Evolutionary conservation across 2,888 invertebrate species (phyloP), one percentile per base, ranked within the genome.

Genomic region (Zygothrica quintamaculata): DNA sequence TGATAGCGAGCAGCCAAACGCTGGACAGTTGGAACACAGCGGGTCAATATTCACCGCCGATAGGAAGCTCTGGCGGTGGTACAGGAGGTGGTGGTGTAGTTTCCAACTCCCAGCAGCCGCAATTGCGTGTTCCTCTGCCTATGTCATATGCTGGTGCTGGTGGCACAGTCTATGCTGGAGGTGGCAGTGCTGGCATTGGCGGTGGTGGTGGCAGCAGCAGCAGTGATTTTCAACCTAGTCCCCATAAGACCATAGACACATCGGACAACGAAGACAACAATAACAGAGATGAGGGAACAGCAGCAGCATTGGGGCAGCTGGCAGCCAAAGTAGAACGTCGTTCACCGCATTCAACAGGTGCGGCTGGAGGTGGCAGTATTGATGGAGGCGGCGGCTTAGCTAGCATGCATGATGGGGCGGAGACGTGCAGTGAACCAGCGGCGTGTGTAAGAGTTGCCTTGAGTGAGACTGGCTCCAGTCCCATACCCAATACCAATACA

Each of bases 11-110:
- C 18, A 87, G 78, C 18, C 90, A 89, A 66, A 88, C 84, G 25
- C 61, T 90, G 52, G 88, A 89, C 42, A 80, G 72, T 5, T 90
- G 90, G 90, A 89, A 89, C 62, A 78, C 88, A 3, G 77, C 84
- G 12, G 85, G 88, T 6, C 89, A 88, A 42, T 90, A 85, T 51
- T 90, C 90, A 1, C 89, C 90, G 31, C 89, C 90, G 26, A 81
- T 84, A 34, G 78, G 79, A 13, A 55, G 58, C 8, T 50, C 65
- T 15, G 50, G 43, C 2, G 73, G 74, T 0, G 61, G 65, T 11
- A 15, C 5, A 22, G 79, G 70, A 7, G 58, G 57, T 3, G n/a
- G n/a, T n/a, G n/a, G n/a, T n/a, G n/a, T n/a, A n/a, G 65, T 77
- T 3, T 60, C 81, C 16, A 51, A 36, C 39, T 29, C 70, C 33